These are phyloP conservation scores for Pontoporia blainvillei DNA, from an alignment of 2,113 vertebrate genomes.

Conservation along the genomic window DNA sequence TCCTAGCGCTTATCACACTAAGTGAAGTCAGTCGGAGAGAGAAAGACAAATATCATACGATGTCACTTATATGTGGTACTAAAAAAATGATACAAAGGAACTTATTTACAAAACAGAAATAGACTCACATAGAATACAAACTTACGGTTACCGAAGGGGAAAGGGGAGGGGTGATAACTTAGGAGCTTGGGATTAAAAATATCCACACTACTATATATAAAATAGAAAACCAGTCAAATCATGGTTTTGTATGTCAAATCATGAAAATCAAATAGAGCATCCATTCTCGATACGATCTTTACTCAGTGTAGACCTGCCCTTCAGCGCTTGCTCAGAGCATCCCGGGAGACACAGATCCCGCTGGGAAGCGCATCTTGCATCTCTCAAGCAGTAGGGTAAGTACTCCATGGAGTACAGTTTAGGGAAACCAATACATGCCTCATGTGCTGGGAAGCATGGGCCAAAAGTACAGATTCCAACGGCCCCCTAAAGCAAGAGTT, in stretches of 20 bases:
- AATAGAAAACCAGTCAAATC: not conserved
- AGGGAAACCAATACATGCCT: constrained; percentile 68
- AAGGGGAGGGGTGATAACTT: not conserved
- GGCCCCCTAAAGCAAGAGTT: constrained; percentile 53
- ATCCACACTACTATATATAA: not conserved
- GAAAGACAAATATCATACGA: not conserved
- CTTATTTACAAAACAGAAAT: not conserved
- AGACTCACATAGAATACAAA: not conserved
- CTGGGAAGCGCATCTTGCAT: constrained; percentile 38
- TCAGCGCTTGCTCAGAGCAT: not conserved
- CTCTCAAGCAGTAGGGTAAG: constrained; percentile 59
- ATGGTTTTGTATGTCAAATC: no score
- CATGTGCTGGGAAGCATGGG: constrained; percentile 64
- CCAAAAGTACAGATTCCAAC: constrained; percentile 54
- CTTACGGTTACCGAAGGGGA: not conserved
- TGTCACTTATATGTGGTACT: not conserved
- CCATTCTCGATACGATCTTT: not conserved
- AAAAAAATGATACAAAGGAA: not conserved
- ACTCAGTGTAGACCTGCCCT: not conserved
- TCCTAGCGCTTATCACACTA: not conserved
- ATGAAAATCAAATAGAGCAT: not conserved
- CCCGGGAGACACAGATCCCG: constrained; percentile 52
- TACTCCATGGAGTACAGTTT: constrained; percentile 29
- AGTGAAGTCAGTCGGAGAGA: not conserved
- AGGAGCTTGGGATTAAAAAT: not conserved